phyloP scores from a whole-genome alignment of 2,888 invertebrate genomes.

The Myathropa florea region DNA sequence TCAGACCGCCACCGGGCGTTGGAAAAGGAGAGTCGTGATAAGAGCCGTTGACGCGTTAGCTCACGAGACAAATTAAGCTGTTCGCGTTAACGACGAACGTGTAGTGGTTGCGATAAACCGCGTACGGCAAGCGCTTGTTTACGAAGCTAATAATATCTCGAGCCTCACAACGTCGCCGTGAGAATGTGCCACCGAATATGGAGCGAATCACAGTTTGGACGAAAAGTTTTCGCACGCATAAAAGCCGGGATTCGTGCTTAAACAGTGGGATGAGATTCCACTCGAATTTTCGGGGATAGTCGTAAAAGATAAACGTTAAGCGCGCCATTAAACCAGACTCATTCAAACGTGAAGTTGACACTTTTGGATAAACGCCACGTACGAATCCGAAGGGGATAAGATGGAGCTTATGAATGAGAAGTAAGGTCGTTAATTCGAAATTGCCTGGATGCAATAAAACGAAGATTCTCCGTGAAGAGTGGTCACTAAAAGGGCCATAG shows the following conservation, averaged over 20 bases:
- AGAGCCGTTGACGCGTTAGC: not conserved
- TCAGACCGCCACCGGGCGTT: not conserved
- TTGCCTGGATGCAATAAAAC: not conserved
- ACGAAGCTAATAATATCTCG: not conserved
- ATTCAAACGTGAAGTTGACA: not conserved
- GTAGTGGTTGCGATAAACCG: not conserved
- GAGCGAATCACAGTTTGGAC: slow-evolving; percentile 4
- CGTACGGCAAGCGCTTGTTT: slow-evolving; percentile 9
- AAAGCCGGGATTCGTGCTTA: not conserved
- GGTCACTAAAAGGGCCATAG: not conserved
- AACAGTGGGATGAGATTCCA: not conserved
- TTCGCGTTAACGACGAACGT: not conserved
- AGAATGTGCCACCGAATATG: slow-evolving; percentile 1
- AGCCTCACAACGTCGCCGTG: not conserved
- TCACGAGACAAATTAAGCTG: slow-evolving; percentile 19
- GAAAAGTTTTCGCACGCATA: slow-evolving; percentile 29
- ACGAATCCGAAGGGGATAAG: not conserved
- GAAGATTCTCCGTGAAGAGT: not conserved
- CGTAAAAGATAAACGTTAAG: not conserved
- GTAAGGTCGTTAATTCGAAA: not conserved
- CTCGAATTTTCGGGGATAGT: not conserved
- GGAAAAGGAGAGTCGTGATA: not conserved
- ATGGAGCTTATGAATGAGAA: not conserved
- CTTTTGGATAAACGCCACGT: not conserved
- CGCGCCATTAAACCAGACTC: not conserved